phyloP scores from a whole-genome alignment of 37 sponge, comb jelly and placozoan species.

The Petrosia ficiformis region DNA sequence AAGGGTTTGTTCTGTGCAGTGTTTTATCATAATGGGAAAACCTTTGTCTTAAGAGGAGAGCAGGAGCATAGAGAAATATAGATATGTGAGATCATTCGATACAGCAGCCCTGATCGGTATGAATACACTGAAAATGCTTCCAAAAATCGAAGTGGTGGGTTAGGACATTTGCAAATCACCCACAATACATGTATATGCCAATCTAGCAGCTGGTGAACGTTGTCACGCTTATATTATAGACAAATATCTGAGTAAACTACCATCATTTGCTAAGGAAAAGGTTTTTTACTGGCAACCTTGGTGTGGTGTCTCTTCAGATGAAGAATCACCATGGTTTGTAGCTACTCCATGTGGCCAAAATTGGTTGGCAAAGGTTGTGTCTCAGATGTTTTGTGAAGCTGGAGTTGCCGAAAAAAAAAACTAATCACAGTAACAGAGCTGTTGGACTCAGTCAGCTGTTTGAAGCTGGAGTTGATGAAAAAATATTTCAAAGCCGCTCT shows the following conservation, averaged over 20 bases:
- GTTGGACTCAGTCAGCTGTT: slow-evolving; percentile 1
- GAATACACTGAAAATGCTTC: slow-evolving; percentile 22
- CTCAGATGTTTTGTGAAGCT: slow-evolving; percentile 19
- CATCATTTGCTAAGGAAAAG: not conserved
- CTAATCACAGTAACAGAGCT: slow-evolving; percentile 3
- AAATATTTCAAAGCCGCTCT: no score
- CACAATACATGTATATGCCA: not conserved
- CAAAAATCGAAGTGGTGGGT: slow-evolving; percentile 20
- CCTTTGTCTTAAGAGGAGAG: slow-evolving; percentile 6
- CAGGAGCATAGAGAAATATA: slow-evolving; percentile 19
- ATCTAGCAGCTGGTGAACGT: slow-evolving; percentile 8
- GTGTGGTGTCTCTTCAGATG: not conserved
- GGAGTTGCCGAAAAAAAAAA: slow-evolving; percentile 1
- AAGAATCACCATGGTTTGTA: slow-evolving; percentile 13
- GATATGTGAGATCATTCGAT: slow-evolving; percentile 4
- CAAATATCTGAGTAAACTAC: slow-evolving; percentile 17
- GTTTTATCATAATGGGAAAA: slow-evolving; percentile 21
- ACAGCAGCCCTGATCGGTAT: slow-evolving; percentile 11
- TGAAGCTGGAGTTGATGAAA: slow-evolving; percentile 25
- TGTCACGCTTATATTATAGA: slow-evolving; percentile 18
- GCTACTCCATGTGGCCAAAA: slow-evolving; percentile 21
- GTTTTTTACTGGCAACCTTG: slow-evolving; percentile 17
- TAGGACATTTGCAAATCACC: not conserved
- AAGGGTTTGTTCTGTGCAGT: slow-evolving; percentile 10
- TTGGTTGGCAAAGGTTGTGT: slow-evolving; percentile 19